phyloP scores from a whole-genome alignment of 2,113 vertebrate species.

The Oophaga pumilio region DNA sequence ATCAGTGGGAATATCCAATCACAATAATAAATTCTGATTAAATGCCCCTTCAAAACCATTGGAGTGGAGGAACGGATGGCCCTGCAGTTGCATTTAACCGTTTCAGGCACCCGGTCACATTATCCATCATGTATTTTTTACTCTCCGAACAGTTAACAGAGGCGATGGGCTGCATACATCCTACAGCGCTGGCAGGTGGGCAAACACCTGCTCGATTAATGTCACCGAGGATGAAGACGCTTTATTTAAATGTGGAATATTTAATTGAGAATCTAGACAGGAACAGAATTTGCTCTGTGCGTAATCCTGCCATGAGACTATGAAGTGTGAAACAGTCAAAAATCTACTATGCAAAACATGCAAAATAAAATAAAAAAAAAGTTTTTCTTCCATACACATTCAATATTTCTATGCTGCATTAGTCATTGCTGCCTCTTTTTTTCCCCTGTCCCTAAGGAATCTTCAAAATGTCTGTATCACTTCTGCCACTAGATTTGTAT shows the following conservation, averaged over 20 bases:
- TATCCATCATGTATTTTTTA: slow-evolving; percentile 27
- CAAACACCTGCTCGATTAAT: slow-evolving; percentile 24
- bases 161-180: background rate
- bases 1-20: slow-evolving; percentile 40
- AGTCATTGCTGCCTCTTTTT: no score
- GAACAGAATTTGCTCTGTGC: background rate
- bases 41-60: slow-evolving; percentile 21
- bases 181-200: slow-evolving; percentile 31
- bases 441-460: no score
- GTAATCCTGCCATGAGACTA: background rate
- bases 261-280: background rate
- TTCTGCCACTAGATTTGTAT: no score
- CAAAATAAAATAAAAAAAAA: no score
- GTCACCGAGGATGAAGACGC: slow-evolving; percentile 2
- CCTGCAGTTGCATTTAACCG: slow-evolving; percentile 17
- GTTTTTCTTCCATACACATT: no score
- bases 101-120: slow-evolving; percentile 22
- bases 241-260: background rate
- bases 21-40: slow-evolving; percentile 46
- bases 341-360: no score
- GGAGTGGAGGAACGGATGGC: background rate
- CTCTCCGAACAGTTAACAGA: background rate
- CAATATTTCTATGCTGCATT: no score
- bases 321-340: no score
- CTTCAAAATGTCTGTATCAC: no score